Conservation (phyloP, 2,113 vertebrate genomes). For the Arothron firmamentum region DNA sequence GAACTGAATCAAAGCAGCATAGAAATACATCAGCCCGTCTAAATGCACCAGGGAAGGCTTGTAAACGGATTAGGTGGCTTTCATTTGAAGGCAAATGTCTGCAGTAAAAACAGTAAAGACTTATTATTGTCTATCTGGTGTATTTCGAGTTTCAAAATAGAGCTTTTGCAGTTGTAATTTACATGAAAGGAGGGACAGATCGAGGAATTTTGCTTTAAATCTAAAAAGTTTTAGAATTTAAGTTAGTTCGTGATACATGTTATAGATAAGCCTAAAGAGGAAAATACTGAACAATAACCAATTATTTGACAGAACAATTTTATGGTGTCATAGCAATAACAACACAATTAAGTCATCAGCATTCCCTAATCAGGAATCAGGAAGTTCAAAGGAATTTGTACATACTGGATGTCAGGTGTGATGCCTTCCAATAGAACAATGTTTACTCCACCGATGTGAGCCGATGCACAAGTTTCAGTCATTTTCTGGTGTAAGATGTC, state of each 20-base stretch:
- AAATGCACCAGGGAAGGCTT: conserved; percentile 4
- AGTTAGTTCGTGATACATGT: neutral
- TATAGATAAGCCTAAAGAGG: too few species aligned
- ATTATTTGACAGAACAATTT: neutral
- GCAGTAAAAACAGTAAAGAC: conserved; percentile 13
- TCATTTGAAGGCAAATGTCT: conserved; percentile 31
- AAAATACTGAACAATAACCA: too few species aligned
- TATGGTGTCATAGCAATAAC: neutral
- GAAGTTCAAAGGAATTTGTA: conserved; percentile 35
- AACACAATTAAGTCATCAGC: neutral
- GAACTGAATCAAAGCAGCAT: conserved; percentile 14
- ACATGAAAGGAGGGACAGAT: neutral
- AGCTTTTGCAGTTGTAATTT: neutral
- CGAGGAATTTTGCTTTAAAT: neutral
- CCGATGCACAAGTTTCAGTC: conserved; percentile 96
- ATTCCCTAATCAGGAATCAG: neutral
- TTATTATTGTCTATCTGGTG: conserved; percentile 14
- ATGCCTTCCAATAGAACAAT: conserved; percentile 96
- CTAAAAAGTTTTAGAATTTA: neutral
- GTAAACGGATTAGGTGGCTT: conserved; percentile 32
- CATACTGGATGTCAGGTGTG: conserved; percentile 97
- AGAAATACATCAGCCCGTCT: conserved; percentile 13
- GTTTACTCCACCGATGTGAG: conserved; percentile 96
- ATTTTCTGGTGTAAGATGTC: conserved; percentile 98
- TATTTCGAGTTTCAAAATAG: neutral